phyloP scores from a whole-genome alignment of 2,113 vertebrate species.

The Cygnus atratus region DNA sequence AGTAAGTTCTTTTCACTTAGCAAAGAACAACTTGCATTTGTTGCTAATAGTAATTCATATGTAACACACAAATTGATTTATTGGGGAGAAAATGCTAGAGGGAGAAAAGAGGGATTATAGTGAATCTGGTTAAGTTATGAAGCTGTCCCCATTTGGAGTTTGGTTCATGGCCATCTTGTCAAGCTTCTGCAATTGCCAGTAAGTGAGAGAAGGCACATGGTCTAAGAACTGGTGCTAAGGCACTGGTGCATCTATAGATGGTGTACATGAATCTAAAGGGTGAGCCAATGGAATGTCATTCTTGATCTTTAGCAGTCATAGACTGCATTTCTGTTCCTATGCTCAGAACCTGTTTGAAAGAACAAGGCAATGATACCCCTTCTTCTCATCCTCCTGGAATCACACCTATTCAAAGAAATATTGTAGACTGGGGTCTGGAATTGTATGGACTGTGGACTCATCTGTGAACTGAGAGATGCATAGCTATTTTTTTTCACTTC shows the following conservation, averaged over 20 bases:
- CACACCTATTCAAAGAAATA: background rate
- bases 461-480: background rate
- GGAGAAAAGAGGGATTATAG: background rate
- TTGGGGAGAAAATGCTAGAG: background rate
- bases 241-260: background rate
- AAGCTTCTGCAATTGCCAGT: background rate
- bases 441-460: background rate
- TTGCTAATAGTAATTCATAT: background rate
- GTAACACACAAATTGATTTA: background rate
- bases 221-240: background rate
- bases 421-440: background rate
- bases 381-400: background rate
- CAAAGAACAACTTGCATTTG: background rate
- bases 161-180: background rate
- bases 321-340: background rate
- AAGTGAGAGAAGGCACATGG: background rate
- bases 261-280: background rate
- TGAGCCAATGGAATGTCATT: background rate
- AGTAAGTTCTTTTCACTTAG: rapidly evolving
- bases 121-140: background rate
- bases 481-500: background rate
- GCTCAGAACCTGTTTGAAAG: background rate
- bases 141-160: background rate
- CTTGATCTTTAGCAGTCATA: background rate
- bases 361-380: background rate